Evolutionary conservation across 1,140 invertebrate species (phyloP), one percentile per base, ranked within the genome.

Genomic region (Psilanteris sp.): DNA sequence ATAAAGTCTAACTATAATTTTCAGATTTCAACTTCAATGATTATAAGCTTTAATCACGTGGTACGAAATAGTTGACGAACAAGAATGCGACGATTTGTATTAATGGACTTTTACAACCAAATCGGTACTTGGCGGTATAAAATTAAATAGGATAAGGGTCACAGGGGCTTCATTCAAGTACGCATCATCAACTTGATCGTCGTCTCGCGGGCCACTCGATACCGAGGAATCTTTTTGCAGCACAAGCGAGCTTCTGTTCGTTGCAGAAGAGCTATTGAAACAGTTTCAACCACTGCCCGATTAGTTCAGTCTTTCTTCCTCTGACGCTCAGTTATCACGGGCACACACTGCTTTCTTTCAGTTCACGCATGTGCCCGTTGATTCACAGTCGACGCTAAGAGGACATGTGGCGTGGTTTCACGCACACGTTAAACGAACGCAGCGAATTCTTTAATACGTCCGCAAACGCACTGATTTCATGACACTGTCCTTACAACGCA

Each of bases 161-260:
- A 73, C 52, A 74, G 61, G 44, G 34, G 22, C 18, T 41, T 26
- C 61, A 14, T 75, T 75, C 44, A 75, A 67, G 46, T 57, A 59
- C 24, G 52, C 46, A 54, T 67, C 71, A 74, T 66, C 62, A 57
- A 61, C 48, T 75, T 37, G 8, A 27, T 31, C 55, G 26, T 39
- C 41, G 48, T 72, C 48, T 67, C 31, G 29, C 29, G 71, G 32
- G 9, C 62, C 71, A 68, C 71, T 75, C 71, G 61, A 74, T 68
- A 50, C 48, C 15, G 24, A 62, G 62, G 39, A 48, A 55, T 64
- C 62, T 68, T 55, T 48, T 76, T 59, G 71, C 29, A 68, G 36
- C 20, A 81, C 77, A 81, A 81, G 50, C 66, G 29, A 71, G 74
- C 79, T 81, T 80, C 80, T 83, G 81, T 81, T 81, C 73, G 74